Evolutionary conservation across 1,140 invertebrate species (phyloP), one percentile per base, ranked within the genome.

Genomic region (Manduca sexta): DNA sequence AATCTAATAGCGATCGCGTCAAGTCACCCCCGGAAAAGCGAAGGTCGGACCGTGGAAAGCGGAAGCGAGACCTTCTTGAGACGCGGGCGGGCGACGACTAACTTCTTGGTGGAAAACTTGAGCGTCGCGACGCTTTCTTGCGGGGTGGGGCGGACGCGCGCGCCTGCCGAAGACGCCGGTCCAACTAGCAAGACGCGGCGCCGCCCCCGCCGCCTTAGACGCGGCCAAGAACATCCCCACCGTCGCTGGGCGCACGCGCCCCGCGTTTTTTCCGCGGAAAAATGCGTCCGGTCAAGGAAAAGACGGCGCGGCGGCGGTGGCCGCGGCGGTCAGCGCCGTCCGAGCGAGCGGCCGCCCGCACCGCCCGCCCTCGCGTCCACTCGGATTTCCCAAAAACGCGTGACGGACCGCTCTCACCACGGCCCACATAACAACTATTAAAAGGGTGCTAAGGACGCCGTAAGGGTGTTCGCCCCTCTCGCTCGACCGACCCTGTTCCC

Each of bases 51-150:
- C 50, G 56, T 59, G 62, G 63, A 74, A 77, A 72, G 69, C 72
- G 80, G 76, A 80, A 80, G 69, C 66, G 67, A 58, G 78, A 83
- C 82, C 82, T 75, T 60, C 73, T 83, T 73, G 82, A 80, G 79
- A 81, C 79, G 79, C 82, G 77, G 77, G 76, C 77, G 79, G 79
- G 69, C 75, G 74, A 71, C 82, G 82, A 85, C 82, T 85, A 85
- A 85, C 79, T 85, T 85, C 81, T 85, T 84, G 77, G 81, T 79
- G 78, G 79, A 76, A 83, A 84, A 84, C 65, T 83, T 84, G 71
- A 70, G 69, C 74, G 74, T 70, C 76, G 78, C 77, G 75, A 74
- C 77, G 78, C 68, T 73, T 75, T 81, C 78, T 82, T 78, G 79
- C 77, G 77, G 79, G 79, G 79, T 62, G 77, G 81, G 77, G 76